A percentile compares a stretch with the other conserved stretches of the same genome.
These are phyloP conservation scores for Anas acuta DNA, from an alignment of 2,797 vertebrate genomes.

Conservation along the genomic window DNA sequence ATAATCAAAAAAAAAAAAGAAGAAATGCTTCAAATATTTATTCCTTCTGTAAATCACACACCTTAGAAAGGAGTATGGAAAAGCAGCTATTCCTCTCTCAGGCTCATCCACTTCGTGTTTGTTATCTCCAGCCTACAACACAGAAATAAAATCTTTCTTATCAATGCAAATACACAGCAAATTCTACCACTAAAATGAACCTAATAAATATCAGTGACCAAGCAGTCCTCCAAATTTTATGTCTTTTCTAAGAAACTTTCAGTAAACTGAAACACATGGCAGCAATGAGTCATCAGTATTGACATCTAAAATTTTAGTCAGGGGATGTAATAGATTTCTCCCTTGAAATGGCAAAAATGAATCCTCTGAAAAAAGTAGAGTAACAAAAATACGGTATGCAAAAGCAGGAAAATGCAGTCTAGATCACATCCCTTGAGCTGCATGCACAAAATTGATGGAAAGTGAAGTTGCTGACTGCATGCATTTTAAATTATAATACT, in stretches of 20 bases:
- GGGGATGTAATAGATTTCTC: neutral
- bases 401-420: neutral
- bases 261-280: neutral
- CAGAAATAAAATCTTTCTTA: constrained; percentile 32
- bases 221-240: neutral
- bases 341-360: neutral
- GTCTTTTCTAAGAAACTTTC: neutral
- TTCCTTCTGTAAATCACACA: constrained; percentile 3
- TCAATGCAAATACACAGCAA: neutral
- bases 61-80: constrained; percentile 47
- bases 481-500: neutral
- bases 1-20: neutral
- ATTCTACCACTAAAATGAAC: neutral
- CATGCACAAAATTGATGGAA: neutral
- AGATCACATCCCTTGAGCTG: neutral
- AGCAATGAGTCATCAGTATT: neutral
- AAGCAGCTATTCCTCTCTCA: neutral
- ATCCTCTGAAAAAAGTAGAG: neutral
- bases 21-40: neutral
- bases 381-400: neutral
- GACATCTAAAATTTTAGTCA: neutral
- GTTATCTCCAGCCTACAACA: constrained; percentile 56
- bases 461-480: neutral
- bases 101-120: neutral
- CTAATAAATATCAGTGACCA: neutral